Conservation (phyloP, 1,140 invertebrate species). For the Globodera ellingtonae region DNA sequence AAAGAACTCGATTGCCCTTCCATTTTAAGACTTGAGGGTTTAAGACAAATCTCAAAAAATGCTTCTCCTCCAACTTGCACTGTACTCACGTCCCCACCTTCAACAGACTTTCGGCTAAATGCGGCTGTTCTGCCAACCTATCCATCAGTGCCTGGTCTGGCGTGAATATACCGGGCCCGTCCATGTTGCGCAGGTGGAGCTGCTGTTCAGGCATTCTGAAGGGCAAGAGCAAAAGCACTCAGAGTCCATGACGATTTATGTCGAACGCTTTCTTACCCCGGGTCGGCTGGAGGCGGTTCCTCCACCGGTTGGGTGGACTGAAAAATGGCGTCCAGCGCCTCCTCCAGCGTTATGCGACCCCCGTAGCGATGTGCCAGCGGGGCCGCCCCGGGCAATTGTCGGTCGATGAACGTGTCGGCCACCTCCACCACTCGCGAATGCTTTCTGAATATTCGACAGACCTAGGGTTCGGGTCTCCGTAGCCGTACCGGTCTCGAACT, state of each 20-base stretch:
- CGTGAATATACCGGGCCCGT: constrained; percentile 62
- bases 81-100: constrained; percentile 21
- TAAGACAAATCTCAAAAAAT: too few species aligned
- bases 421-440: constrained; percentile 60
- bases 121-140: constrained; percentile 54
- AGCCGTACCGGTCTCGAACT: constrained; percentile 28
- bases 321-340: constrained; percentile 82
- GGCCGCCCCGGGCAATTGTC: constrained; percentile 19
- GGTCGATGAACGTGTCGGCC: constrained; percentile 62
- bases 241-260: too few species aligned
- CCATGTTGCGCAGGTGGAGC: constrained; percentile 49
- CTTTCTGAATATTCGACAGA: constrained; percentile 17
- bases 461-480: background rate
- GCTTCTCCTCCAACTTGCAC: too few species aligned
- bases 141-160: constrained; percentile 61
- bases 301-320: constrained; percentile 48
- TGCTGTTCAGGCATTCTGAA: constrained; percentile 72
- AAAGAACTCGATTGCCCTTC: too few species aligned
- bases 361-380: constrained; percentile 48
- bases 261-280: constrained; percentile 23
- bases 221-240: constrained; percentile 66
- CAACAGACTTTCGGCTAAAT: constrained; percentile 56
- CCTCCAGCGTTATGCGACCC: constrained; percentile 81
- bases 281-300: constrained; percentile 45
- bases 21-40: too few species aligned